A percentile compares a stretch with the other conserved stretches of the same genome.
phyloP scores from a whole-genome alignment of 2,888 invertebrate species.

The Adineta ricciae region DNA sequence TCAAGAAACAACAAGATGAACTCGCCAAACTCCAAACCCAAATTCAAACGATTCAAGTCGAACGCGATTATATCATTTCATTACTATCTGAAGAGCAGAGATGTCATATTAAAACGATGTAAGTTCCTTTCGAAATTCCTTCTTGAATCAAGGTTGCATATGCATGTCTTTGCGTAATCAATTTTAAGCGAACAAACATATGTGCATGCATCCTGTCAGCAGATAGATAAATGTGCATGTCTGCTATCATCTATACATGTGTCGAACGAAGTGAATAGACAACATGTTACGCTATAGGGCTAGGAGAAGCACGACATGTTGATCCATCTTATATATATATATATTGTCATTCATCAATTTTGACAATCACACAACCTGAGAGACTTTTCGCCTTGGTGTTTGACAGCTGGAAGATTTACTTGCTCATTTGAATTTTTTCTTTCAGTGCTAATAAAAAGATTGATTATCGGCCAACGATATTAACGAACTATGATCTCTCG shows the following conservation, averaged over 20 bases:
- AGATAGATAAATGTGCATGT: not conserved
- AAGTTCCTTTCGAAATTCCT: not conserved
- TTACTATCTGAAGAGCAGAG: not conserved
- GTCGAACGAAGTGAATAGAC: not conserved
- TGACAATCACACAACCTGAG: not conserved
- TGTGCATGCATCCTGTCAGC: not conserved
- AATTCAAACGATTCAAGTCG: not conserved
- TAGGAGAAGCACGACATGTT: not conserved
- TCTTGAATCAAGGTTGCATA: not conserved
- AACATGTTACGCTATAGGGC: not conserved
- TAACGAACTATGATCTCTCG: slow-evolving; percentile 59
- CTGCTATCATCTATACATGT: not conserved
- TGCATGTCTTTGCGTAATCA: not conserved
- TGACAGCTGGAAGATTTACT: not conserved
- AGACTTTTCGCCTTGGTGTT: not conserved
- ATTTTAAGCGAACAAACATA: not conserved
- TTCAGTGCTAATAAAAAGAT: not conserved
- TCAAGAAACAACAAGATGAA: slow-evolving; percentile 25
- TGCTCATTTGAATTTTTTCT: not conserved
- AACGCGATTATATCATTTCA: slow-evolving; percentile 23
- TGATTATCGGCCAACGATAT: not conserved
- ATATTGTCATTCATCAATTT: not conserved
- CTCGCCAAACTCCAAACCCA: slow-evolving; percentile 10
- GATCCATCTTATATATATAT: not conserved
- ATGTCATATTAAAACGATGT: not conserved